A percentile compares a stretch with the other conserved stretches of the same genome.
Conservation (phyloP, 2,888 invertebrate species). For the Myopa tessellatipennis region DNA sequence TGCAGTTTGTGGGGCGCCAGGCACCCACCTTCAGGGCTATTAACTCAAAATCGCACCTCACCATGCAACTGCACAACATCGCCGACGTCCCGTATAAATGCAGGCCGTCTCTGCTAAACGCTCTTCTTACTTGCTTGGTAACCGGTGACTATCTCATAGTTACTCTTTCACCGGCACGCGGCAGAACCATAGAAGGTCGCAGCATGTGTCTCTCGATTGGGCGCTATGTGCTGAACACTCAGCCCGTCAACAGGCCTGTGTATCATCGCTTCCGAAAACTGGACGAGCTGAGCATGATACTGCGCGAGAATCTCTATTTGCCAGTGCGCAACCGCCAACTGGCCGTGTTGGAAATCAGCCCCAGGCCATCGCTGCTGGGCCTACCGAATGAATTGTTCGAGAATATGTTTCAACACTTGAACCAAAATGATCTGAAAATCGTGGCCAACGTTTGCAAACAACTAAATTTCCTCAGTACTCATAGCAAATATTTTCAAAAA, state of each 20-base stretch:
- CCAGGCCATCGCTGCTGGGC: slow-evolving; percentile 66
- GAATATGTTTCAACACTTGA: slow-evolving; percentile 56
- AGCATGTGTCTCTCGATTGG: slow-evolving; percentile 62
- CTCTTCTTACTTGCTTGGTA: slow-evolving; percentile 55
- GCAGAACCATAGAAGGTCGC: slow-evolving; percentile 51
- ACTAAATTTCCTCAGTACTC: slow-evolving; percentile 47
- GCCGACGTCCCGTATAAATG: slow-evolving; percentile 11
- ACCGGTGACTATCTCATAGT: slow-evolving; percentile 62
- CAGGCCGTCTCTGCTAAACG: slow-evolving; percentile 34
- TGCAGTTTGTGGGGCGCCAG: slow-evolving; percentile 50
- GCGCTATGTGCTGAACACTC: slow-evolving; percentile 59
- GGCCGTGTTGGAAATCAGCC: slow-evolving; percentile 53
- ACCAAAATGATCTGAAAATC: slow-evolving; percentile 53
- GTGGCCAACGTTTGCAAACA: slow-evolving; percentile 58
- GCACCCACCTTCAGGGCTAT: slow-evolving; percentile 28
- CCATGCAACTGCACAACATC: slow-evolving; percentile 48
- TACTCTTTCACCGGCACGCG: slow-evolving; percentile 56
- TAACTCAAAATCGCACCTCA: slow-evolving; percentile 42
- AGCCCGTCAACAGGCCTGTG: slow-evolving; percentile 53
- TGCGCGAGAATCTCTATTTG: slow-evolving; percentile 71
- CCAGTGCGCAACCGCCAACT: slow-evolving; percentile 72
- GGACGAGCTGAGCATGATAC: slow-evolving; percentile 69
- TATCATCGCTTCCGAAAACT: slow-evolving; percentile 62
- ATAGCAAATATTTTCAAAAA: slow-evolving; percentile 42
- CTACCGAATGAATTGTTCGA: slow-evolving; percentile 60